A percentile compares a stretch with the other conserved stretches of the same genome.
These are phyloP conservation scores for Deilephila elpenor DNA, from an alignment of 2,888 invertebrate genomes.

Conservation along the genomic window DNA sequence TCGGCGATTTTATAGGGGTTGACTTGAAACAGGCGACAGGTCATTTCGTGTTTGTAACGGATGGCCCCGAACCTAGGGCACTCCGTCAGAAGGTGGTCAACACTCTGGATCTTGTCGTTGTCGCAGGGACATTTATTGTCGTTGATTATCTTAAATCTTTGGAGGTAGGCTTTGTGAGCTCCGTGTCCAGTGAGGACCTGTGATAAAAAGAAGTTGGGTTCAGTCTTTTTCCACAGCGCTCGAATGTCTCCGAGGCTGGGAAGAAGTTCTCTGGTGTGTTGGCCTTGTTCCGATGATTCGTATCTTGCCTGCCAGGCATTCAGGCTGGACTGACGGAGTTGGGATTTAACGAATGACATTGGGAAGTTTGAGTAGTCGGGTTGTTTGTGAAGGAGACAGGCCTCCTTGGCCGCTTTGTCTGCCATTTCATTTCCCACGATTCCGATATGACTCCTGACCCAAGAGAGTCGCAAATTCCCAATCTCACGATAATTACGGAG, in stretches of 20 bases:
- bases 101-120: background rate
- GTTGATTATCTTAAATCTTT: background rate
- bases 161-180: background rate
- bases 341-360: background rate
- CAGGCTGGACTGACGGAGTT: background rate
- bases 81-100: background rate
- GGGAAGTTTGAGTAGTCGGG: background rate
- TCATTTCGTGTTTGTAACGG: slow-evolving; percentile 3
- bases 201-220: background rate
- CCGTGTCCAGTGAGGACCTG: slow-evolving; percentile 28
- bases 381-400: background rate
- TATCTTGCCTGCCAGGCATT: background rate
- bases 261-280: background rate
- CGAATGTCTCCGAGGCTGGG: background rate
- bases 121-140: slow-evolving; percentile 19
- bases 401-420: background rate
- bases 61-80: slow-evolving; percentile 4
- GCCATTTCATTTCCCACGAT: background rate
- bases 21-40: background rate
- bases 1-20: no score
- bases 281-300: background rate
- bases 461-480: background rate
- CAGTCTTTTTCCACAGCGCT: background rate
- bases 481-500: background rate
- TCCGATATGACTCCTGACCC: background rate